Base-by-base conservation (phyloP, 1,140 invertebrate species). In the Apis mellifera region DNA sequence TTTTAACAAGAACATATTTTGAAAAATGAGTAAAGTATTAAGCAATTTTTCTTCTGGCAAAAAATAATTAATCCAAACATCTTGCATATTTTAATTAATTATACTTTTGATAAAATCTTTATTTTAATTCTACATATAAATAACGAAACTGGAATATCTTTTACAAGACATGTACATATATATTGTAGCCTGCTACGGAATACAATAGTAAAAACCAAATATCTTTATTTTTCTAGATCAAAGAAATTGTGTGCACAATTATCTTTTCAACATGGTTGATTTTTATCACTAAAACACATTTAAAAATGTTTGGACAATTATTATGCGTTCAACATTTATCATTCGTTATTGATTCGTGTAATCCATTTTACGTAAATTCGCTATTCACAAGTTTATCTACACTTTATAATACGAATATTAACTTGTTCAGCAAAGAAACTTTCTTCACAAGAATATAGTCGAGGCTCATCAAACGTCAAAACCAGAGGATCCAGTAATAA, bases 401-500 rank as follows among this genome's bases (percentile, higher is more conserved):
- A 62, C 9, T 26, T 26, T 13, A 26, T 23, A 26, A 62, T 8
- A 19, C 17, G 3, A 15, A 12, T 15, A 23, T 26, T 7, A 8
- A 62, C 7, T 13, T 66, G n/a, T 21, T 19, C 5, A 19, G 42
- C 11, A 48, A 60, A 13, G n/a, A 32, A 52, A n/a, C n/a, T 21
- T 9, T 60, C 13, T 13, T 19, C n/a, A 26, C 19, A 3, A 15
- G 12, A 59, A 19, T 1, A 42, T 48, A 11, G 32, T 54, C 21
- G 70, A 48, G 69, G 65, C 13, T 19, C 70, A 23, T 17, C 17
- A 15, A 65, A 65, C 9, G 70, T 80, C 70, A 80, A 52, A 80
- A 74, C n/a, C 60, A 66, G 78, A 57, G 5, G 60, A 52, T 74
- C 62, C 62, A 55, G 52, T 42, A 74, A 74, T 74, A 80, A 73